These are phyloP conservation scores for Drosophila acutilabella DNA, from an alignment of 2,888 invertebrate genomes.

Conservation along the genomic window DNA sequence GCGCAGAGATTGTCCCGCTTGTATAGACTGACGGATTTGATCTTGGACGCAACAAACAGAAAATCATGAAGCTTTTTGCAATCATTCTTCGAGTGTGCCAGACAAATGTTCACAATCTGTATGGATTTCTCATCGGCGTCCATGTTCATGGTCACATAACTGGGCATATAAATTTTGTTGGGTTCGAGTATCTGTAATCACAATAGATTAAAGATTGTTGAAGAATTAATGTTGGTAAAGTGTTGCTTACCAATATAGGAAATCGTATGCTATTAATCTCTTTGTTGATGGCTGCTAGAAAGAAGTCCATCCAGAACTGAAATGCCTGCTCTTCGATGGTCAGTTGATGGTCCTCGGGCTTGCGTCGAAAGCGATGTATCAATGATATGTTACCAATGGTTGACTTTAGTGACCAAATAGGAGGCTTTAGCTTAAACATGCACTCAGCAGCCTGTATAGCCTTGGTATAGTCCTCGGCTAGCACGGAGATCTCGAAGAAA, in stretches of 20 bases:
- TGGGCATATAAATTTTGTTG: constrained; percentile 96
- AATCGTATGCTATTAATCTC: constrained; percentile 94
- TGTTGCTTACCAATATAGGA: constrained; percentile 86
- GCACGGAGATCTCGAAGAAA: constrained; percentile 98
- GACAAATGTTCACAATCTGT: constrained; percentile 94
- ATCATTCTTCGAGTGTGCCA: constrained; percentile 90
- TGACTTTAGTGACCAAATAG: constrained; percentile 97
- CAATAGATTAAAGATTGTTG: background rate
- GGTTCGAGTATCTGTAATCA: constrained; percentile 91
- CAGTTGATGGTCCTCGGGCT: constrained; percentile 89
- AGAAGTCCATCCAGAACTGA: constrained; percentile 99
- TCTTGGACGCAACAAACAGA: constrained; percentile 93
- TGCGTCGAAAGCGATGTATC: constrained; percentile 95
- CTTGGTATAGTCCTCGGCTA: constrained; percentile 98
- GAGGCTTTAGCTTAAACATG: constrained; percentile 96
- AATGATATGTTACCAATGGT: constrained; percentile 98
- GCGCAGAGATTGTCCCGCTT: constrained; percentile 98
- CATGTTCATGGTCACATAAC: constrained; percentile 97
- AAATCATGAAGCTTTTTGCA: constrained; percentile 96
- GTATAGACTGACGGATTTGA: constrained; percentile 90
- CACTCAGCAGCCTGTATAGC: constrained; percentile 98
- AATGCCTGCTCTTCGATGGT: constrained; percentile 95
- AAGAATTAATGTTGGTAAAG: background rate
- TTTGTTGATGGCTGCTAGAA: constrained; percentile 96
- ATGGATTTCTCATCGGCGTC: constrained; percentile 97